These are phyloP conservation scores for Microctenopoma stevenorrisi DNA, from an alignment of 2,797 vertebrate genomes.

Conservation along the genomic window DNA sequence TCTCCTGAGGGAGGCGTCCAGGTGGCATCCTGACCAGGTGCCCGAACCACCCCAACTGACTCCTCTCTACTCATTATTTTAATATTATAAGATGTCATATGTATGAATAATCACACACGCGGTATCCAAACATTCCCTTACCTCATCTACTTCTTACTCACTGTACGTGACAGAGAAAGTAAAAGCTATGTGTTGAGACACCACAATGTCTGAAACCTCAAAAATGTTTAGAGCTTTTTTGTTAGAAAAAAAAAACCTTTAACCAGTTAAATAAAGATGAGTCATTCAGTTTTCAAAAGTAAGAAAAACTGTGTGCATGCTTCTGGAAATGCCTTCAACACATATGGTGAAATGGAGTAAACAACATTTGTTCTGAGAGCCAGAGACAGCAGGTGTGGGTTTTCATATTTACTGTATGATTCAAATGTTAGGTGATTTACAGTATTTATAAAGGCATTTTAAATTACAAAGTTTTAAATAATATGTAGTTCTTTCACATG, in stretches of 20 bases:
- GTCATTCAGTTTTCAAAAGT: neutral
- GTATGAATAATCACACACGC: too few relatives aligned
- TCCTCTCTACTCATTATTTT: too few relatives aligned
- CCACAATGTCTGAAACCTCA: neutral
- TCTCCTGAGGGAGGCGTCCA: too few relatives aligned
- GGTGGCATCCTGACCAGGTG: too few relatives aligned
- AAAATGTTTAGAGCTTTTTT: neutral
- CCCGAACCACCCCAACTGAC: too few relatives aligned
- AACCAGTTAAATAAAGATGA: neutral
- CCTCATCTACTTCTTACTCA: too few relatives aligned
- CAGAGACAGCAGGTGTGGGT: neutral
- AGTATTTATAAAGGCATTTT: neutral
- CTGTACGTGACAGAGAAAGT: neutral
- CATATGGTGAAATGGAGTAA: slow-evolving; percentile 20
- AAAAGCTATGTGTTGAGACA: neutral
- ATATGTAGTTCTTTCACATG: neutral
- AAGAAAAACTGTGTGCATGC: neutral
- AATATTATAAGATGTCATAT: too few relatives aligned
- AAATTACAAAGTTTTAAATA: slow-evolving; percentile 17
- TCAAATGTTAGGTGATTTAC: neutral
- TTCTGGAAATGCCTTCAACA: slow-evolving; percentile 2
- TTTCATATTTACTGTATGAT: slow-evolving; percentile 11
- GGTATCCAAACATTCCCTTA: too few relatives aligned
- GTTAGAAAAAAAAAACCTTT: neutral
- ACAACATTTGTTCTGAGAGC: slow-evolving; percentile 5